A percentile compares a stretch with the other conserved stretches of the same genome.
These are phyloP conservation scores for Chaetodon trifasciatus DNA, from an alignment of 2,797 vertebrate species.

Conservation along the genomic window DNA sequence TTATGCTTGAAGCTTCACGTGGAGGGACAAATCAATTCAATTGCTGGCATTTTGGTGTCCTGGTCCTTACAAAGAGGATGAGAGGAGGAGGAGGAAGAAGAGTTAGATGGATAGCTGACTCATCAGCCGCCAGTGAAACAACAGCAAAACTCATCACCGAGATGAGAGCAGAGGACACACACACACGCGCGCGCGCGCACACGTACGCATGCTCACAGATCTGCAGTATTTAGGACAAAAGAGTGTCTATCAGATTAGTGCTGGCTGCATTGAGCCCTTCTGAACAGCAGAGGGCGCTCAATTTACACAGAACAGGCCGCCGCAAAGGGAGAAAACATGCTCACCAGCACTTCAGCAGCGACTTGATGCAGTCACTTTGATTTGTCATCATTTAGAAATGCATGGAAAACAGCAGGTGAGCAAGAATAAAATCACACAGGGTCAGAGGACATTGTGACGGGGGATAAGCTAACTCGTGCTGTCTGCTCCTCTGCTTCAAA, in stretches of 20 bases:
- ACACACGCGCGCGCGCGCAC: slow-evolving; percentile 15
- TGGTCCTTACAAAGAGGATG: slow-evolving; percentile 31
- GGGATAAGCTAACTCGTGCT: no score
- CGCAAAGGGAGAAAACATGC: neutral
- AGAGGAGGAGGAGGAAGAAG: slow-evolving; percentile 22
- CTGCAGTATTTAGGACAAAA: slow-evolving; percentile 24
- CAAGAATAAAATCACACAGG: neutral
- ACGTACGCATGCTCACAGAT: slow-evolving; percentile 36
- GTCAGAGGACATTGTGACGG: neutral
- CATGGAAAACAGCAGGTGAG: neutral
- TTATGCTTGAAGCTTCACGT: slow-evolving; percentile 27
- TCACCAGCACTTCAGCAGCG: slow-evolving; percentile 30
- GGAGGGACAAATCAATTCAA: slow-evolving; percentile 45
- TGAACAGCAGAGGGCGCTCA: slow-evolving; percentile 71
- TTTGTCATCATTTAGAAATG: neutral
- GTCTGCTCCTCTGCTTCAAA: neutral
- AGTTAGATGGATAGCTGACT: slow-evolving; percentile 55
- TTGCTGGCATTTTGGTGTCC: slow-evolving; percentile 19
- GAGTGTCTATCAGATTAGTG: neutral
- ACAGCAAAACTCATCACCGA: slow-evolving; percentile 48
- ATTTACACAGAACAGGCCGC: slow-evolving; percentile 39
- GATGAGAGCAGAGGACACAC: slow-evolving; percentile 32
- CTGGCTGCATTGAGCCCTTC: slow-evolving; percentile 29
- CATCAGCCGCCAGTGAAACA: slow-evolving; percentile 55
- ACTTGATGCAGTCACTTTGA: neutral